Conservation (phyloP, 2,797 vertebrate species). For the Champsocephalus esox region DNA sequence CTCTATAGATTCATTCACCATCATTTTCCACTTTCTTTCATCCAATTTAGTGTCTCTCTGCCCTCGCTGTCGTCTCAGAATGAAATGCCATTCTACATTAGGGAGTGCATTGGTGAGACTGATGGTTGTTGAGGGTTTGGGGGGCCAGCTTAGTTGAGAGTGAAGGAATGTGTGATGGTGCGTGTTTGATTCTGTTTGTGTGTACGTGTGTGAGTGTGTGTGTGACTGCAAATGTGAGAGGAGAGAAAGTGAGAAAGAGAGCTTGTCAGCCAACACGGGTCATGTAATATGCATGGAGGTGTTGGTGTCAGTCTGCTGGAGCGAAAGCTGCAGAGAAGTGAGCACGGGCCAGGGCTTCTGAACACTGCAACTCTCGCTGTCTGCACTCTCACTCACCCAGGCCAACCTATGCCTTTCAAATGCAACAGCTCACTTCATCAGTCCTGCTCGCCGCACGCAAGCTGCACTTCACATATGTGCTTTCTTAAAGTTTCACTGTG, state of each 20-base stretch:
- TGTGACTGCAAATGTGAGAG: constrained; percentile 42
- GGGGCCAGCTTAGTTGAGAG: constrained; percentile 71
- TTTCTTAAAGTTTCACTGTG: constrained; percentile 36
- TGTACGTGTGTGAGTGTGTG: constrained; percentile 29
- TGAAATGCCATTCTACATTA: constrained; percentile 80
- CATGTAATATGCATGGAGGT: constrained; percentile 82
- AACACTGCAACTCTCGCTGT: constrained; percentile 61
- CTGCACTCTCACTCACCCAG: constrained; percentile 60
- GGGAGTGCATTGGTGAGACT: constrained; percentile 73
- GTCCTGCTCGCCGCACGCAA: constrained; percentile 31
- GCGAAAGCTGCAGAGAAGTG: constrained; percentile 65
- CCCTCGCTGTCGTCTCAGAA: constrained; percentile 63
- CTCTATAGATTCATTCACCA: constrained; percentile 65
- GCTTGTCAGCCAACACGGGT: constrained; percentile 68
- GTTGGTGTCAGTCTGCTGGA: constrained; percentile 76
- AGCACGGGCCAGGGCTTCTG: constrained; percentile 58
- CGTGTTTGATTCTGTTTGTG: constrained; percentile 36
- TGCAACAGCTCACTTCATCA: constrained; percentile 65
- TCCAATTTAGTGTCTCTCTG: constrained; percentile 65
- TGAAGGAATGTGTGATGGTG: constrained; percentile 65
- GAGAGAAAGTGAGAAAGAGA: constrained; percentile 41
- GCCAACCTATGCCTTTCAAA: constrained; percentile 48
- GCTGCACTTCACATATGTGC: constrained; percentile 13
- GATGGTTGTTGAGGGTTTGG: constrained; percentile 75
- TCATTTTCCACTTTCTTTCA: constrained; percentile 70